These are phyloP conservation scores for Branchinecta lynchi DNA, from an alignment of 1,140 invertebrate genomes.

Conservation along the genomic window DNA sequence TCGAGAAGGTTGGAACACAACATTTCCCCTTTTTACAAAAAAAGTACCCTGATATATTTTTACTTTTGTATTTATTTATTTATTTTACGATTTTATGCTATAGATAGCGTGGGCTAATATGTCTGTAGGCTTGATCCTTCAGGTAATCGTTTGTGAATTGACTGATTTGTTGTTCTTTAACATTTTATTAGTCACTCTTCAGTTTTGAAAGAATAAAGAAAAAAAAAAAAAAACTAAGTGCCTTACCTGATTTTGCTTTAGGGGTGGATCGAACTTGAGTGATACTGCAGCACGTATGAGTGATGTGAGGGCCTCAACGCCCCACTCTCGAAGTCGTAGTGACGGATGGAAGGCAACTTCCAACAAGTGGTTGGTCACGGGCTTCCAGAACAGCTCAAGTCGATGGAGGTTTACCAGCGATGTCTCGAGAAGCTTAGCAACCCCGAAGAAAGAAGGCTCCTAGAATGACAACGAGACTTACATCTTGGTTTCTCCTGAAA, in stretches of 20 bases:
- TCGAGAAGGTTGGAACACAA: too few relatives aligned
- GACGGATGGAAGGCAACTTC: slow-evolving; percentile 94
- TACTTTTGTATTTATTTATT: too few relatives aligned
- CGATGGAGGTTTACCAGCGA: slow-evolving; percentile 83
- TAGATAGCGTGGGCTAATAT: too few relatives aligned
- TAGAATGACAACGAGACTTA: too few relatives aligned
- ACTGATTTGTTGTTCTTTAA: slow-evolving; percentile 12
- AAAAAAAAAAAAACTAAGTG: too few relatives aligned
- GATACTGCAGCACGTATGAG: slow-evolving; percentile 82
- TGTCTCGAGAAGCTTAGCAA: slow-evolving; percentile 91
- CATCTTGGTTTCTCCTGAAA: too few relatives aligned
- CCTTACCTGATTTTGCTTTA: slow-evolving; percentile 68
- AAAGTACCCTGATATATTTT: too few relatives aligned
- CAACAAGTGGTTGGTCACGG: slow-evolving; percentile 85
- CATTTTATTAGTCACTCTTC: slow-evolving; percentile 18
- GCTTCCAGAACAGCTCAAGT: slow-evolving; percentile 87
- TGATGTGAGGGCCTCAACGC: slow-evolving; percentile 88
- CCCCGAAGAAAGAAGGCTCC: slow-evolving; percentile 92
- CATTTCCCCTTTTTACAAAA: too few relatives aligned
- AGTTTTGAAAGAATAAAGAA: slow-evolving; percentile 16
- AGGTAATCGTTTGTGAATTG: slow-evolving; percentile 7
- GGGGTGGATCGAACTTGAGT: slow-evolving; percentile 64
- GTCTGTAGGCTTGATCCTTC: too few relatives aligned
- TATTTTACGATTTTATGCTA: too few relatives aligned
- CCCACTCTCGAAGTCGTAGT: slow-evolving; percentile 89